Percentiles rank a stretch among this genome's conserved stretches.
Evolutionary conservation across 2,888 invertebrate genomes (phyloP).

Genomic region (Heliconius ethilla): DNA sequence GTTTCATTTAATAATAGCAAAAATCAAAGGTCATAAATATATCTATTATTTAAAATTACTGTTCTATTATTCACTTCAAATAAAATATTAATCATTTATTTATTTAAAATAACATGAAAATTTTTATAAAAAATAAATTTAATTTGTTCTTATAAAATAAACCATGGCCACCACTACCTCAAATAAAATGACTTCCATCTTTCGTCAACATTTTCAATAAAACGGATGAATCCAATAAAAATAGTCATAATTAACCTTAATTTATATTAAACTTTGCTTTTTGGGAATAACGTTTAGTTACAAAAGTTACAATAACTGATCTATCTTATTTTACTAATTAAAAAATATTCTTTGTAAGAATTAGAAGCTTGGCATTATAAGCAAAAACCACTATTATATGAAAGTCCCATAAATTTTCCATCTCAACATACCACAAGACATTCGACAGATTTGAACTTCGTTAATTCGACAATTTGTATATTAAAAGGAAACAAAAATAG

Average conservation of each 20-base stretch:
- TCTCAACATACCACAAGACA: neutral
- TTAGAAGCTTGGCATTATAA: neutral
- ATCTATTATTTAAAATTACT: neutral
- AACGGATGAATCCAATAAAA: conserved; percentile 4
- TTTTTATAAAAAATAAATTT: neutral
- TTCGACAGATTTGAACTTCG: conserved; percentile 12
- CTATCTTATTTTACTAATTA: too few species aligned
- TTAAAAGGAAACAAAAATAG: neutral
- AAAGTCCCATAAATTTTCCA: neutral
- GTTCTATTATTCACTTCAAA: too few species aligned
- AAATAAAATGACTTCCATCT: conserved; percentile 2
- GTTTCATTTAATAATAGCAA: neutral
- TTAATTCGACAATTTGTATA: neutral
- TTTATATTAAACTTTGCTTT: neutral
- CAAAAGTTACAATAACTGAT: neutral
- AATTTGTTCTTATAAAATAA: neutral
- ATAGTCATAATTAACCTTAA: neutral
- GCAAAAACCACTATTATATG: neutral
- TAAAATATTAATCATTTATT: neutral
- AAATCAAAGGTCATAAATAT: neutral
- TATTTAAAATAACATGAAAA: neutral
- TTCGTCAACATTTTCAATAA: neutral
- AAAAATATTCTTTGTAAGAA: neutral
- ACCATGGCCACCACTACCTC: conserved; percentile 12
- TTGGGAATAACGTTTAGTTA: neutral